A percentile compares a stretch with the other conserved stretches of the same genome.
These are phyloP conservation scores for Pseudomyrmex flavicornis DNA, from an alignment of 1,140 invertebrate species.

Conservation along the genomic window DNA sequence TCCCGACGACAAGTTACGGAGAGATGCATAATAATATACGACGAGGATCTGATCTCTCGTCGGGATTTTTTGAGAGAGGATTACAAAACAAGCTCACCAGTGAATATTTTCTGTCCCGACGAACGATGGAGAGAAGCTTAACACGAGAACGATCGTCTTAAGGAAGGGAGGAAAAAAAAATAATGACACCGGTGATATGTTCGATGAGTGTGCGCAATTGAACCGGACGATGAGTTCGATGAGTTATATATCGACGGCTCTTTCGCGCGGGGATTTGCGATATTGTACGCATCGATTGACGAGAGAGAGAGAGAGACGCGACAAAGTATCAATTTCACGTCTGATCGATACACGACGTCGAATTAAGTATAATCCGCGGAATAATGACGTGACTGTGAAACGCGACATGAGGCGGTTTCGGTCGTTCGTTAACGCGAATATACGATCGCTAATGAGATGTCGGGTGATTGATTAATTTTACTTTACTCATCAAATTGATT, in stretches of 20 bases:
- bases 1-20: constrained; percentile 71
- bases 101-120: constrained; percentile 20
- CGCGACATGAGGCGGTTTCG: background rate
- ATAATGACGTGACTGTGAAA: constrained; percentile 8
- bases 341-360: constrained; percentile 13
- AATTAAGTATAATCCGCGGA: constrained; percentile 8
- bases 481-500: no score
- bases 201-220: constrained; percentile 26
- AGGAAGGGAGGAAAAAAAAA: constrained; percentile 14
- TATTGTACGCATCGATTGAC: constrained; percentile 13
- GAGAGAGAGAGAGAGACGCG: constrained; percentile 11
- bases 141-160: constrained; percentile 7
- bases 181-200: constrained; percentile 18
- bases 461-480: no score
- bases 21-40: constrained; percentile 72
- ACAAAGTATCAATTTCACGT: constrained; percentile 28
- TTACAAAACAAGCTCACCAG: constrained; percentile 54
- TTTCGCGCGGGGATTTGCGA: background rate
- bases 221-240: background rate
- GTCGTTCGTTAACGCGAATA: background rate
- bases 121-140: constrained; percentile 4
- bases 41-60: constrained; percentile 50
- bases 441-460: background rate
- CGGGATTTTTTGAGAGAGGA: constrained; percentile 60
- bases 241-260: background rate